These are phyloP conservation scores for Hiodon tergisus DNA, from an alignment of 2,113 vertebrate genomes.

Conservation along the genomic window DNA sequence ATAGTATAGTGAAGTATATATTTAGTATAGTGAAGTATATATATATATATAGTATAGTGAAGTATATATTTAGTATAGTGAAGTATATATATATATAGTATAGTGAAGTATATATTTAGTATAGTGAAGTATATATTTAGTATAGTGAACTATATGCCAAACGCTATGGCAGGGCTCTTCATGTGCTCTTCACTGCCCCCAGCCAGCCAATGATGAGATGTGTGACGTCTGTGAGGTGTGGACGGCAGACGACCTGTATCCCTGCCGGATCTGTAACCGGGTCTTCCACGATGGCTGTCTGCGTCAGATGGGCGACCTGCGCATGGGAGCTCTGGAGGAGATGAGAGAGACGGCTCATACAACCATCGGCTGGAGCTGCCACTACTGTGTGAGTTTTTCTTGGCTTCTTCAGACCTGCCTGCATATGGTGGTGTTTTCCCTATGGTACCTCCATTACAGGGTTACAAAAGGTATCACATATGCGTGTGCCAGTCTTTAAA, in stretches of 20 bases:
- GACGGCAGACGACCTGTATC: conserved; percentile 89
- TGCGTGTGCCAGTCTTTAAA: no score
- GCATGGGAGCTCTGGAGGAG: conserved; percentile 67
- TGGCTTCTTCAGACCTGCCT: no score
- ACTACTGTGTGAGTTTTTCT: conserved; percentile 82
- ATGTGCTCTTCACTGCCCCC: conserved; percentile 7
- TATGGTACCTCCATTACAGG: no score
- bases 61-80: no score
- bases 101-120: no score
- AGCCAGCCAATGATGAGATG: conserved; percentile 85
- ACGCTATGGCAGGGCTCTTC: conserved; percentile 1
- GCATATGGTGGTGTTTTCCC: no score
- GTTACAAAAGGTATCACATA: no score
- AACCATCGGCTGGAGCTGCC: conserved; percentile 88
- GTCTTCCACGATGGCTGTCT: conserved; percentile 94
- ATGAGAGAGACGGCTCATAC: conserved; percentile 82
- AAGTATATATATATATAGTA: no score
- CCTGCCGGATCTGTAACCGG: conserved; percentile 81
- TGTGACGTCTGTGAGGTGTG: conserved; percentile 95
- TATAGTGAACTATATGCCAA: neutral
- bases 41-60: no score
- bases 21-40: no score
- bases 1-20: no score
- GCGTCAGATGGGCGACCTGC: conserved; percentile 84
- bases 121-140: neutral